phyloP scores from a whole-genome alignment of 2,113 vertebrate genomes.

The Cynocephalus volans region DNA sequence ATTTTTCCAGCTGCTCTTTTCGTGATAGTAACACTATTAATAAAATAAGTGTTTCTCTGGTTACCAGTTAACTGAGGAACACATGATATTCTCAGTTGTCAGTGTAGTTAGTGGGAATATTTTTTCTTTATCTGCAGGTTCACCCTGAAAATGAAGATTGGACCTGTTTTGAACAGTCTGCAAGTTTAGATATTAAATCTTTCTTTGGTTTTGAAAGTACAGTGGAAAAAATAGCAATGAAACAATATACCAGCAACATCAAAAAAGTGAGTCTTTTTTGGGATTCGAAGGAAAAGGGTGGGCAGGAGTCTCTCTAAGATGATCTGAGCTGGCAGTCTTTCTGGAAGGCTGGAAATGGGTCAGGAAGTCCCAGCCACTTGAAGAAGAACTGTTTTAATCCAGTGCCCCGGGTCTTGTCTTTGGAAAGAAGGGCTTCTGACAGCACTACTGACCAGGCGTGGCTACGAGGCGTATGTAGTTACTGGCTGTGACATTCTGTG shows the following conservation, averaged over 20 bases:
- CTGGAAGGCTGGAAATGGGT: not conserved
- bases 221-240: constrained; percentile 98
- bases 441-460: not conserved
- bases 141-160: constrained; percentile 98
- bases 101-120: not conserved
- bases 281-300: not conserved
- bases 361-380: not conserved
- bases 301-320: not conserved
- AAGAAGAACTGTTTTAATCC: not conserved
- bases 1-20: not conserved
- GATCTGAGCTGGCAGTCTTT: not conserved
- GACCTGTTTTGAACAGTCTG: constrained; percentile 98
- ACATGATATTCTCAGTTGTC: rapidly evolving
- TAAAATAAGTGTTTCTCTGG: not conserved
- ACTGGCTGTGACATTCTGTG: rapidly evolving
- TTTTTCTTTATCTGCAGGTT: constrained; percentile 89
- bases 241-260: constrained; percentile 97
- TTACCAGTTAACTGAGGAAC: not conserved
- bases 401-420: rapidly evolving
- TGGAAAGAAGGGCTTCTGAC: rapidly evolving
- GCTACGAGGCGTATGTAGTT: rapidly evolving
- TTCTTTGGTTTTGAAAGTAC: constrained; percentile 99
- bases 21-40: not conserved
- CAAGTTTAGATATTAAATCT: constrained; percentile 98
- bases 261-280: constrained; percentile 92